phyloP scores from a whole-genome alignment of 2,797 vertebrate genomes.

The Phyllotis vaccarum region DNA sequence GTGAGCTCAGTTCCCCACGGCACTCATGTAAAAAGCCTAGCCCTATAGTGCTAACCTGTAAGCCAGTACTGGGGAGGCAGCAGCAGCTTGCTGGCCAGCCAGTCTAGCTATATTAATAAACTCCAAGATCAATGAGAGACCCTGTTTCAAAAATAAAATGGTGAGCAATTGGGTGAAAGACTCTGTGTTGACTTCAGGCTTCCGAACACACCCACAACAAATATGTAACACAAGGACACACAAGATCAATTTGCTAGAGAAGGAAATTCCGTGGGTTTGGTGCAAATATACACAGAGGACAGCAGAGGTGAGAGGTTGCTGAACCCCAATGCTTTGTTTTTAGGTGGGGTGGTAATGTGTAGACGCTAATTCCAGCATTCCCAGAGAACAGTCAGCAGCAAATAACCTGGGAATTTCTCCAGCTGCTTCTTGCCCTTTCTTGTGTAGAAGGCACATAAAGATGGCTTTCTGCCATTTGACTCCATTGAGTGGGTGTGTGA shows the following conservation, averaged over 20 bases:
- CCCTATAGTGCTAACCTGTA: neutral
- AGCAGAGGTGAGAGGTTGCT: too few species aligned
- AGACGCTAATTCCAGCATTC: neutral
- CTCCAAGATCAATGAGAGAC: neutral
- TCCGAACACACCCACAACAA: neutral
- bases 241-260: neutral
- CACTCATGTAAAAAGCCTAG: neutral
- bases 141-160: neutral
- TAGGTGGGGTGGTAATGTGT: too few species aligned
- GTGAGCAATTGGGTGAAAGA: neutral
- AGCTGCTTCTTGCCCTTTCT: constrained; percentile 8
- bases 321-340: neutral
- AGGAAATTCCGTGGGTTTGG: neutral
- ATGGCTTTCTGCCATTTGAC: neutral
- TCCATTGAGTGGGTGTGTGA: neutral
- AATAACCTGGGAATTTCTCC: neutral
- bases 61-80: neutral
- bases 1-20: neutral
- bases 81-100: neutral
- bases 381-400: neutral
- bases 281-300: neutral
- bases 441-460: neutral
- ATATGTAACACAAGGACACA: neutral
- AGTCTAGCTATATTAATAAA: neutral
- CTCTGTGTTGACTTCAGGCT: neutral